Evolutionary conservation across 2,888 invertebrate genomes (phyloP).

Genomic region (Dorcus parallelipipedus): DNA sequence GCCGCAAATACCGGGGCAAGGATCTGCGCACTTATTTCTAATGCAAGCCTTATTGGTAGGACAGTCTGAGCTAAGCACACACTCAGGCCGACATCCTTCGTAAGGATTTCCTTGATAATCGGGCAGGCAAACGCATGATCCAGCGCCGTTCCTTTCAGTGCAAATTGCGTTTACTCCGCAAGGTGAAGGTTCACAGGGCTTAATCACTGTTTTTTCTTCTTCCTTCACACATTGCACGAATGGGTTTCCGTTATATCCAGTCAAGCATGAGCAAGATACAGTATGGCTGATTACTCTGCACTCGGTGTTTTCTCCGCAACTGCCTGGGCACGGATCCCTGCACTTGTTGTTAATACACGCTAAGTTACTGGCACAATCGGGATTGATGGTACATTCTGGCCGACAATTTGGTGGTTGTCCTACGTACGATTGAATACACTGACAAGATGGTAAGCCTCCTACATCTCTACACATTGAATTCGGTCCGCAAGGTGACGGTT

Average conservation of each 20-base stretch:
- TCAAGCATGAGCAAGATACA: constrained; percentile 74
- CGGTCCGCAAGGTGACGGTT: constrained; percentile 78
- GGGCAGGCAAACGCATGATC: constrained; percentile 75
- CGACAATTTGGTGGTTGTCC: constrained; percentile 79
- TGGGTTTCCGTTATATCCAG: constrained; percentile 77
- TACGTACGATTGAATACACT: constrained; percentile 72
- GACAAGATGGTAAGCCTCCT: constrained; percentile 68
- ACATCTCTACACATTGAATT: constrained; percentile 69
- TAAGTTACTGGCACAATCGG: constrained; percentile 72
- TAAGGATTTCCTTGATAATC: constrained; percentile 84
- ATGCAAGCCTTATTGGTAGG: constrained; percentile 78
- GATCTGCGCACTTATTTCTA: constrained; percentile 79
- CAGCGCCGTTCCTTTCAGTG: constrained; percentile 72
- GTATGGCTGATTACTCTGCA: constrained; percentile 77
- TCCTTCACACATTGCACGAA: constrained; percentile 72
- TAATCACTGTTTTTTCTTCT: constrained; percentile 48
- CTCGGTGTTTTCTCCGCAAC: constrained; percentile 76
- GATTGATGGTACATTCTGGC: constrained; percentile 79
- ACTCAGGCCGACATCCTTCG: constrained; percentile 83
- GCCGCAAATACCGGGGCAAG: constrained; percentile 84
- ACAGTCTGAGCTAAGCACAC: constrained; percentile 82
- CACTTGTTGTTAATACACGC: constrained; percentile 81
- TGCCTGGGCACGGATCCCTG: constrained; percentile 77
- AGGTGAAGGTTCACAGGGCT: constrained; percentile 81
- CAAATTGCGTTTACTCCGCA: constrained; percentile 84